These are phyloP conservation scores for Macrosoma leucophasiata DNA, from an alignment of 2,888 invertebrate genomes.

Conservation along the genomic window DNA sequence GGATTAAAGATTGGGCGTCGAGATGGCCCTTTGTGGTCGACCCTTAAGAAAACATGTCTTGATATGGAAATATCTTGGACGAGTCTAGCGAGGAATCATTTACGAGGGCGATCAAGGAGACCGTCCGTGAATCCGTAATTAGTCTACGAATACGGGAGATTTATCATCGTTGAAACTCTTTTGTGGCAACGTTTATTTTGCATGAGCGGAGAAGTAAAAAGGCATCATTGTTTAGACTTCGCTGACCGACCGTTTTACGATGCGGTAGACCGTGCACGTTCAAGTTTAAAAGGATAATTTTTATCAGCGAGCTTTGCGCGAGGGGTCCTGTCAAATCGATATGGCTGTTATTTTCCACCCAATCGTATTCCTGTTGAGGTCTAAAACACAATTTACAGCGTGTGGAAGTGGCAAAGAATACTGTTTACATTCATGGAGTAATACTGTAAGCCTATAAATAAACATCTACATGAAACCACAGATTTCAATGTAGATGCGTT, in stretches of 20 bases:
- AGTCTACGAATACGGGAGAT: conserved; percentile 44
- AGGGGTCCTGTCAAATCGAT: conserved; percentile 37
- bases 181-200: conserved; percentile 58
- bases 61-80: conserved; percentile 74
- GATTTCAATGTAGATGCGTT: no score
- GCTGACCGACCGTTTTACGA: conserved; percentile 56
- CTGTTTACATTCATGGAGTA: no score
- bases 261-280: conserved; percentile 53
- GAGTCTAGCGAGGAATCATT: conserved; percentile 68
- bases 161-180: conserved; percentile 36
- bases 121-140: conserved; percentile 63
- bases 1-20: conserved; percentile 74
- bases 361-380: no score
- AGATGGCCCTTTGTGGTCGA: conserved; percentile 75
- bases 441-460: no score
- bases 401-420: no score
- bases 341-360: conserved; percentile 35
- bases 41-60: conserved; percentile 76
- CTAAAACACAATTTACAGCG: no score
- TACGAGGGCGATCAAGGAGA: conserved; percentile 64
- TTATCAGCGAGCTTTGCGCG: conserved; percentile 26
- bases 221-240: conserved; percentile 46
- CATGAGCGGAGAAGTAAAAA: conserved; percentile 55
- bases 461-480: no score
- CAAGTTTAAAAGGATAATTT: conserved; percentile 65